Percentiles rank a stretch among this genome's conserved stretches.
Evolutionary conservation across 64 coral and sea anemone species (phyloP).

Genomic region (Pocillopora damicornis): DNA sequence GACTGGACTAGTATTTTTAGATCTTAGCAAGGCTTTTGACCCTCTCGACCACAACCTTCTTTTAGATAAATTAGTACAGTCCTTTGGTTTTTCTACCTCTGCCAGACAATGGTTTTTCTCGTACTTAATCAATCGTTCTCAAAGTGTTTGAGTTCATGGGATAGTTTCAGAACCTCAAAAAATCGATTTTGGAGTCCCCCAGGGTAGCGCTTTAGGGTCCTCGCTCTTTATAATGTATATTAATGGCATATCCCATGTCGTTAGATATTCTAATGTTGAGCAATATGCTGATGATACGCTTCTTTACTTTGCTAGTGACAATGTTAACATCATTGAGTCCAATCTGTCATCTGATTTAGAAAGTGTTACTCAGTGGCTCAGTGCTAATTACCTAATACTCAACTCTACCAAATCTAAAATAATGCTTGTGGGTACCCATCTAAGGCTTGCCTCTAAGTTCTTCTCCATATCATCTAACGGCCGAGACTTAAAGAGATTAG

Average conservation of each 20-base stretch:
- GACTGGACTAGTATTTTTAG: constrained; percentile 53
- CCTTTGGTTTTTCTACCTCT: constrained; percentile 23
- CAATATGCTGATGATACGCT: too few species aligned
- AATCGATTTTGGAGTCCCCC: constrained; percentile 9
- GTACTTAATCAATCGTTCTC: constrained; percentile 41
- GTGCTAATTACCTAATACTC: too few species aligned
- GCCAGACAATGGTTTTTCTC: constrained; percentile 28
- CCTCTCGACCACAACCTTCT: constrained; percentile 34
- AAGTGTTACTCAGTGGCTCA: too few species aligned
- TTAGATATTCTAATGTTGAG: too few species aligned
- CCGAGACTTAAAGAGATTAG: too few species aligned
- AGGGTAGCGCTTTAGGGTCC: background rate
- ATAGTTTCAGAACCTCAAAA: background rate
- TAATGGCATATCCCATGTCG: background rate
- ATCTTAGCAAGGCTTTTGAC: constrained; percentile 55
- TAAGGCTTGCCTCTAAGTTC: too few species aligned
- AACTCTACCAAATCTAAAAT: too few species aligned
- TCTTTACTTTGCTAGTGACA: too few species aligned
- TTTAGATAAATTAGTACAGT: constrained; percentile 6
- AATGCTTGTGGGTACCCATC: too few species aligned
- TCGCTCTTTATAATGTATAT: constrained; percentile 4
- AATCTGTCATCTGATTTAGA: too few species aligned
- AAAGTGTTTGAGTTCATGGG: constrained; percentile 11
- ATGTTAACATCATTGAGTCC: too few species aligned
- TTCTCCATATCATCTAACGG: too few species aligned